Base-by-base conservation (phyloP, 2,113 vertebrate species). In the Rhinichthys klamathensis region DNA sequence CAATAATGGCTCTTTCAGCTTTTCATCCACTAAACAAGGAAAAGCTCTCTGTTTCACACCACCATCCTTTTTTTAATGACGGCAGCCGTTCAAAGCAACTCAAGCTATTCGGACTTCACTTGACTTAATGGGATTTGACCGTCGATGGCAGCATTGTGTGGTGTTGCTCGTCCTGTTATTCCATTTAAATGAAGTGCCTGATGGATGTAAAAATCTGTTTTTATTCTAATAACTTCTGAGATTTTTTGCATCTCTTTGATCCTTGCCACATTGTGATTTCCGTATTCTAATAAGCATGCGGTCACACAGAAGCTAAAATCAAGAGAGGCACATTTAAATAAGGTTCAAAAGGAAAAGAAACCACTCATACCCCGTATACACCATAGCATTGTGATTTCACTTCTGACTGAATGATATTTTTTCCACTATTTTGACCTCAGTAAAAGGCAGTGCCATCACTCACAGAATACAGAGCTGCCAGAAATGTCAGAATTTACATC, bases 401-500 rank as follows among this genome's bases (percentile, higher is more conserved):
- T 85, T 74, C 6, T 56, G 61, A 78, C 30, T 73, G 49, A 65
- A 21, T 13, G 23, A 56, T 60, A 61, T 75, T 79, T 78, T 41
- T n/a, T 23, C 18, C 51, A 76, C 32, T 74, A 27, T 82, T 73
- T 74, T 75, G 56, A 84, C 67, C 58, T 5, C n/a, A 32, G 74
- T 90, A 86, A 81, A 82, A 92, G 81, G 85, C 58, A 87, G 10
- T 16, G 10, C 58, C 84, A 80, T 78, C 82, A 72, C 54, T 46
- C 82, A 79, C 89, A 38, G 89, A 92, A 92, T 90, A 89, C 82
- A 83, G 87, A 92, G 85, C 82, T 82, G 38, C 63, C 30, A 88
- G 87, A 94, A 95, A 94, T 93, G 92, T 93, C 93, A 93, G 90
- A 90, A 93, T 95, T 91, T 93, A 92, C 92, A 94, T 95, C 85